phyloP scores from a whole-genome alignment of 2,888 invertebrate genomes.

The Lycia hirtaria region DNA sequence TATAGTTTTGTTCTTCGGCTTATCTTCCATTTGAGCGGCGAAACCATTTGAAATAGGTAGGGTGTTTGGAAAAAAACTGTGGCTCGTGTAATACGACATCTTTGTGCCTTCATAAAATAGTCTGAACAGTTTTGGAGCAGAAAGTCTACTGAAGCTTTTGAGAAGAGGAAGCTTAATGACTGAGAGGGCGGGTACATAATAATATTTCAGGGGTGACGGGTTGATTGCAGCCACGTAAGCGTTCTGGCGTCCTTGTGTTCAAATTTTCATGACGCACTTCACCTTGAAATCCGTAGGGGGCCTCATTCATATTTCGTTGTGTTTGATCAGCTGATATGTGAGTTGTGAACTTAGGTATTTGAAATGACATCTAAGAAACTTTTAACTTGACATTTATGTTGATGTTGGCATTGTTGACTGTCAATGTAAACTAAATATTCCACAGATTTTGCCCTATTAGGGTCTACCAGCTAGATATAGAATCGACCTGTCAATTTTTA shows the following conservation, averaged over 20 bases:
- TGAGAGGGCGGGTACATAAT: constrained; percentile 45
- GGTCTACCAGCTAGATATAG: no score
- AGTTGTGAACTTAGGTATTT: no score
- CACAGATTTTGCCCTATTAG: no score
- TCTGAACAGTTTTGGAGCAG: constrained; percentile 39
- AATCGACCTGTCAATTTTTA: no score
- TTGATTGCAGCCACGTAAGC: constrained; percentile 70
- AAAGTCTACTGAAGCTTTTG: constrained; percentile 50
- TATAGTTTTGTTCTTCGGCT: constrained; percentile 63
- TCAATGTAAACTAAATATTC: no score
- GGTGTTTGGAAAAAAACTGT: constrained; percentile 57
- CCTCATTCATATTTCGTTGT: constrained; percentile 18
- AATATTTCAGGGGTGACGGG: constrained; percentile 74
- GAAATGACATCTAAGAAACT: no score
- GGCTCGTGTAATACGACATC: constrained; percentile 68
- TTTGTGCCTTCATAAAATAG: constrained; percentile 29
- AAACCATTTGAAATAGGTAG: constrained; percentile 67
- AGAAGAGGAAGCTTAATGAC: constrained; percentile 55
- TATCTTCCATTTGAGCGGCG: constrained; percentile 59
- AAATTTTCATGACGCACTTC: constrained; percentile 69
- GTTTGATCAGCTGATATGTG: neutral
- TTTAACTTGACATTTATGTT: no score
- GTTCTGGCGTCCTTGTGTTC: constrained; percentile 61
- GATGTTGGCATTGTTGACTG: no score
- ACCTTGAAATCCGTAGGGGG: constrained; percentile 58